Evolutionary conservation across 1,140 invertebrate species (phyloP).

Genomic region (Aphelenchoides besseyi): DNA sequence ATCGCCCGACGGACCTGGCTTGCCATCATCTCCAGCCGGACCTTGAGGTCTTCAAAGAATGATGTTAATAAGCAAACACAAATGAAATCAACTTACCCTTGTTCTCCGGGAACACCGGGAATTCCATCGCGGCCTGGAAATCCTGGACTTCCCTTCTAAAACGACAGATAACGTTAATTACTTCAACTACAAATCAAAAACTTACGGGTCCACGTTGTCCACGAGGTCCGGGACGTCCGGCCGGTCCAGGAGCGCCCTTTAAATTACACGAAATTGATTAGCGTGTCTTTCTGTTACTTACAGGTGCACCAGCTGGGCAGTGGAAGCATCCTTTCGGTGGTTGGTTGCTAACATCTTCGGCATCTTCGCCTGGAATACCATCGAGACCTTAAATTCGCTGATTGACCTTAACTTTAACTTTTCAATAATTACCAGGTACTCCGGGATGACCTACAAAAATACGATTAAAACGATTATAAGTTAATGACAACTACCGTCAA

Average conservation of each 20-base stretch:
- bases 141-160: slow-evolving; percentile 32
- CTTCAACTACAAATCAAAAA: not conserved
- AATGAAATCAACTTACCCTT: not conserved
- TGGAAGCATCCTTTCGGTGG: slow-evolving; percentile 42
- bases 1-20: slow-evolving; percentile 19
- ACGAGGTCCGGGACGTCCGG: slow-evolving; percentile 40
- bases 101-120: slow-evolving; percentile 30
- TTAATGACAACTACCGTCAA: slow-evolving; percentile 14
- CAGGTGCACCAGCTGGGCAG: slow-evolving; percentile 40
- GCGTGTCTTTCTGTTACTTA: not conserved
- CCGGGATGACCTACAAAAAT: slow-evolving; percentile 25
- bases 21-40: slow-evolving; percentile 22
- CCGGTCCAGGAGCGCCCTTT: slow-evolving; percentile 30
- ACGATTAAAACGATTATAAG: not conserved
- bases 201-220: slow-evolving; percentile 45
- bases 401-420: too few species aligned
- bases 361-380: slow-evolving; percentile 37
- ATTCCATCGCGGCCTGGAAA: slow-evolving; percentile 43
- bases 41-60: slow-evolving; percentile 19
- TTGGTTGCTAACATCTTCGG: slow-evolving; percentile 33
- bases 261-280: not conserved
- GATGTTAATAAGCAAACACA: not conserved
- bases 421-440: slow-evolving; percentile 23
- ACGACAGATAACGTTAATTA: not conserved
- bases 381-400: slow-evolving; percentile 20